Base-by-base conservation (phyloP, 2,888 invertebrate species). In the Lasioglossum oenotherae region DNA sequence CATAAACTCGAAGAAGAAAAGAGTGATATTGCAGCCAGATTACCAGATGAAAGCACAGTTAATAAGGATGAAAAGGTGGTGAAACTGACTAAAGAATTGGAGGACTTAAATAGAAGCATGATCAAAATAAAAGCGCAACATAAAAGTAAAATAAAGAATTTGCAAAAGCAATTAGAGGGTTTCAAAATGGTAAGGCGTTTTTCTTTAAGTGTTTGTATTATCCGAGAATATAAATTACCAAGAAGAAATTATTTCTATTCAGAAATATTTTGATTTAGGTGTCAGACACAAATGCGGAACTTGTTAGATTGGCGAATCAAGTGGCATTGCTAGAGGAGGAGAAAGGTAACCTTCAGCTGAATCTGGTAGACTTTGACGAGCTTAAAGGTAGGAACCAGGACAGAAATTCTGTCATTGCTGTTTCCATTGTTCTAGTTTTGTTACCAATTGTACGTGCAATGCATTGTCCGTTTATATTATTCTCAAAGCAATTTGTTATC, bases 311-410 rank as follows among this genome's bases (percentile, higher is more conserved):
- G 75, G 97, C 97, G 87, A 97, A 98, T 91, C 97, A 97, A 96
- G 97, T 99, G 85, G 97, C 97, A 23, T 98, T 98, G 94, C 95
- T 99, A 88, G 98, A 98, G 95, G 98, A 98, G 95, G 98, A 98
- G 95, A 98, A 98, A 96, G 98, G 98, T 92, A 98, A 98, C 95
- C 96, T 98, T 93, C 98, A 98, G 95, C 96, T 98, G 94, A 97
- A 97, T 95, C 96, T 98, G 94, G 97, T 98, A 92, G 98, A 98
- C 95, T 97, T 97, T 95, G 97, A 97, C 94, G 97, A 97, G 95
- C 96, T 96, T 92, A 96, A 97, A 96, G 96, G 97, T 96, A 96
- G 94, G 93, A 96, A 96, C 94, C 93, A 93, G 92, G 92, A 92
- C 92, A 92, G 90, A 92, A 91, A 81, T 82, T 89, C 77, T 90